Conservation (phyloP, 1,140 invertebrate genomes). For the Drosophila melanica region DNA sequence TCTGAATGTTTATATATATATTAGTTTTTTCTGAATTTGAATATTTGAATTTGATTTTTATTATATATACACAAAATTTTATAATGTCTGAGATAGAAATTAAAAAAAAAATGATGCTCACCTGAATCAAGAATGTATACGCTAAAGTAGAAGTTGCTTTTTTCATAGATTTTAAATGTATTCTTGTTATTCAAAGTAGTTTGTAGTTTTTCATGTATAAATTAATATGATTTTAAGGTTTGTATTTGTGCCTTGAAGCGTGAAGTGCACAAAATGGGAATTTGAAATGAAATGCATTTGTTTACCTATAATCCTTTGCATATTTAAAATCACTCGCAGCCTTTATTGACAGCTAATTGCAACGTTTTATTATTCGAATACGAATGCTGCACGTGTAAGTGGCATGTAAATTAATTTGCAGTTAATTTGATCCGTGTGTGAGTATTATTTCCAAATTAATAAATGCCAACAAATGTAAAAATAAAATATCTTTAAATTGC, state of each 20-base stretch:
- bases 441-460: constrained; percentile 28
- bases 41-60: no score
- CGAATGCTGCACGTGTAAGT: constrained; percentile 5
- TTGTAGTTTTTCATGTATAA: background rate
- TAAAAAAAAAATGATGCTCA: no score
- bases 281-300: constrained; percentile 5
- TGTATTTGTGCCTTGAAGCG: constrained; percentile 2
- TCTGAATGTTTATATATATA: no score
- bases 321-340: constrained; percentile 6
- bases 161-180: no score
- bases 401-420: constrained; percentile 50
- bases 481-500: no score
- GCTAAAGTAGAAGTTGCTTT: no score
- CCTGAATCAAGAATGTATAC: no score
- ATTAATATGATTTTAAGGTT: background rate
- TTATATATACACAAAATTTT: no score
- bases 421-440: constrained; percentile 63
- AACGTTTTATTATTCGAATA: constrained; percentile 17
- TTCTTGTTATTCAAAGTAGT: no score
- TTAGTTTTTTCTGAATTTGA: no score
- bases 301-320: background rate
- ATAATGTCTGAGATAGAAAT: no score
- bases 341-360: constrained; percentile 54
- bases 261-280: constrained; percentile 24
- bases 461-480: background rate